Base-by-base conservation (phyloP, 2,797 vertebrate species). In the Oophaga sylvatica region DNA sequence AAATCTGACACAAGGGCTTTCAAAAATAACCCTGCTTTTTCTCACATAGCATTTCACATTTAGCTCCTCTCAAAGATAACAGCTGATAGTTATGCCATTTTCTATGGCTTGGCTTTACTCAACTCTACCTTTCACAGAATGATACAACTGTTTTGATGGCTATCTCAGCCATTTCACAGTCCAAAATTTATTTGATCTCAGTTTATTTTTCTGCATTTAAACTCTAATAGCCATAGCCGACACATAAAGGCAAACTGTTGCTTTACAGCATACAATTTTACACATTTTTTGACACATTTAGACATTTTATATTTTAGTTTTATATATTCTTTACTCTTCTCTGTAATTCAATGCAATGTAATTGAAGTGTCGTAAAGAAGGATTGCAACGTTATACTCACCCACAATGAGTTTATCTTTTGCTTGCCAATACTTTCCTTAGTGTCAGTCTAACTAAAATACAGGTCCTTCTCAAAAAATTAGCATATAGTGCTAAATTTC, bases 1-100 rank as follows among this genome's bases (percentile, higher is more conserved):
- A 76, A 78, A 79, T 59, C 13, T 31, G 53, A 79, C 76, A 79
- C 53, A 80, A 80, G 56, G 77, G 57, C 57, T 80, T 80, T 80
- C 77, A 80, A 41, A 60, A 60, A 62, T 80, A 60, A 80, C 62
- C 29, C 57, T 60, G 77, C 77, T 56, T 26, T 77, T 17, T 85
- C 62, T 77, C 73, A 76, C 73, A 63, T 63, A 22, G 63, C 35
- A 63, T 75, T 84, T 60, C 48, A 79, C 10, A 31, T 60, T 60
- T 80, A 57, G 77, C 77, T 75, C 41, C n/a, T 31, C 56, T 59
- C 6, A 20, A 20, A 80, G 26, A 29, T 60, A 60, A 62, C 57
- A 80, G n/a, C 77, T 79, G 56, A 80, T 60, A 26, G 26, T 62
- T 80, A 45, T 56, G 45, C 73, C 11, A 29, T 80, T 41, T 80